phyloP scores from a whole-genome alignment of 2,797 vertebrate genomes.

The Hafferia zeledoni region DNA sequence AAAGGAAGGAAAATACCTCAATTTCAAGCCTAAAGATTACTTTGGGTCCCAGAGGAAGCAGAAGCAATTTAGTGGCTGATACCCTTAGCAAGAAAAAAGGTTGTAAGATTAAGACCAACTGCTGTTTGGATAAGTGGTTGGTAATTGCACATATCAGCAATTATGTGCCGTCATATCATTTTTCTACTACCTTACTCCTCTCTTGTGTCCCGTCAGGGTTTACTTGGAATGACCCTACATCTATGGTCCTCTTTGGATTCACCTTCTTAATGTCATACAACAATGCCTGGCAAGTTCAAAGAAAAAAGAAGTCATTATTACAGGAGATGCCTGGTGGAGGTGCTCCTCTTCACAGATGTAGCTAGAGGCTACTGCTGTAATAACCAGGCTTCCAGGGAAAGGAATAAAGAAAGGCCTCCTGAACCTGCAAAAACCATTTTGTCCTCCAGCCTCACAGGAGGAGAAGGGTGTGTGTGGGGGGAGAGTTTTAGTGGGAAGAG shows the following conservation, averaged over 20 bases:
- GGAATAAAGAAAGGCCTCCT: neutral
- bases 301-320: slow-evolving; percentile 34
- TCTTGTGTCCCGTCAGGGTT: slow-evolving; percentile 86
- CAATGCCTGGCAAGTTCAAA: slow-evolving; percentile 79
- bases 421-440: neutral
- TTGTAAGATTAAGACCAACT: slow-evolving; percentile 84
- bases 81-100: slow-evolving; percentile 81
- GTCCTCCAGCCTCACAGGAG: neutral
- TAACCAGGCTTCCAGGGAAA: slow-evolving; percentile 35
- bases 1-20: slow-evolving; percentile 78
- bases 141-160: slow-evolving; percentile 87
- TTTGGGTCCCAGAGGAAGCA: slow-evolving; percentile 80
- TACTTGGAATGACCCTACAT: slow-evolving; percentile 88
- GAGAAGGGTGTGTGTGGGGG: neutral
- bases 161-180: slow-evolving; percentile 84
- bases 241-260: slow-evolving; percentile 87
- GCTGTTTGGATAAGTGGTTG: slow-evolving; percentile 85
- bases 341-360: slow-evolving; percentile 37
- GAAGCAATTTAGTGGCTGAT: slow-evolving; percentile 85
- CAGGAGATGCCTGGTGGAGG: slow-evolving; percentile 28
- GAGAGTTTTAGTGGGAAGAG: neutral
- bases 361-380: slow-evolving; percentile 53
- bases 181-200: slow-evolving; percentile 88
- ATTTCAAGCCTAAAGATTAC: slow-evolving; percentile 85
- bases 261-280: slow-evolving; percentile 85